Evolutionary conservation across 2,797 vertebrate species (phyloP).

Genomic region (Prionace glauca): DNA sequence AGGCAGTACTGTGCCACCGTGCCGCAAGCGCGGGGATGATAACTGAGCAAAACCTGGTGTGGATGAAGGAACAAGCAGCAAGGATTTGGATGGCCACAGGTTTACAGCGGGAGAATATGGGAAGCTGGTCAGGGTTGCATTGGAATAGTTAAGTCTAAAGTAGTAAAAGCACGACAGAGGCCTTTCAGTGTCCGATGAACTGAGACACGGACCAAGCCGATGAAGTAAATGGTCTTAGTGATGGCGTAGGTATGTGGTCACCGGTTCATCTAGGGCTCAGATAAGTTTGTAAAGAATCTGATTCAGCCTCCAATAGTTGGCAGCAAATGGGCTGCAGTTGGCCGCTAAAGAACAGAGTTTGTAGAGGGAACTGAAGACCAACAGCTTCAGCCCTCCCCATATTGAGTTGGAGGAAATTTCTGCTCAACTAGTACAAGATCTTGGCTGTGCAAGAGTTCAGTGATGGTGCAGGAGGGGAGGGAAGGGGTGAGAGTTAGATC

Average conservation of each 20-base stretch:
- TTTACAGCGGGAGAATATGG: neutral
- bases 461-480: neutral
- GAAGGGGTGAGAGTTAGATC: neutral
- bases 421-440: neutral
- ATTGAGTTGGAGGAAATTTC: neutral
- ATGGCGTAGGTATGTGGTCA: neutral
- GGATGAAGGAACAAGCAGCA: neutral
- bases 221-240: neutral
- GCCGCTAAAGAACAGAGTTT: neutral
- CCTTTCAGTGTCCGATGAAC: neutral
- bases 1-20: too few relatives aligned
- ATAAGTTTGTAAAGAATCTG: neutral
- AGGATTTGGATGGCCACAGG: neutral
- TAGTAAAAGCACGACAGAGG: neutral
- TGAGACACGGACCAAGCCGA: neutral
- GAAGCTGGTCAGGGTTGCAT: neutral
- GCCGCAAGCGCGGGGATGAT: neutral
- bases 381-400: neutral
- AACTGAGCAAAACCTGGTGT: neutral
- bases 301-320: neutral
- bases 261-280: neutral
- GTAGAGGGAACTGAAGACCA: neutral
- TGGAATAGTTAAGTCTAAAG: neutral
- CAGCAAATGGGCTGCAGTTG: neutral
- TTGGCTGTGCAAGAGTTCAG: neutral